Base-by-base conservation (phyloP, 2,797 vertebrate genomes). In the Kryptopterus vitreolus region DNA sequence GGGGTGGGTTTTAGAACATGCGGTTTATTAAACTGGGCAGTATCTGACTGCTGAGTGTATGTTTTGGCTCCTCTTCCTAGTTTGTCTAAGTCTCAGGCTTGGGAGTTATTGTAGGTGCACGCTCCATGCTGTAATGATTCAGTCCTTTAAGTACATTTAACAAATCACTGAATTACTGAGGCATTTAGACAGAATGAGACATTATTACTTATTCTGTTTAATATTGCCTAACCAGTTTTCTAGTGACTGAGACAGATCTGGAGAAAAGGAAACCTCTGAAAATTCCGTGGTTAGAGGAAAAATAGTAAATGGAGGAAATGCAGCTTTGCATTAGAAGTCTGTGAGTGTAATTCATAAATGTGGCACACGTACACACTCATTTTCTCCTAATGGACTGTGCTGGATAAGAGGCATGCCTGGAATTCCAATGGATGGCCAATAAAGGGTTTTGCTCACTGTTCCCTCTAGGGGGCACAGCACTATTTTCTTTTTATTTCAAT, bases 361-460 rank as follows among this genome's bases (percentile, higher is more conserved):
- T 38, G 57, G 43, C 26, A 57, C 58, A 82, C 68, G 24, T 80
- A 74, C 70, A 76, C 78, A 72, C 78, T 48, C 26, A 2, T 81
- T 83, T 74, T 63, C 50, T 48, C 57, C 55, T 83, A 83, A 85
- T 82, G 75, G 58, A 65, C 70, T 78, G 70, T 68, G 58, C 77
- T 80, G 80, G 80, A 82, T 87, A 72, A 80, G 68, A 70, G 68
- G 74, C 80, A 86, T 83, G 77, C 73, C 38, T 83, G 73, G 72
- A 83, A 82, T 88, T 86, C 85, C 81, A 83, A 65, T 81, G 74
- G 76, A 76, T 83, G 79, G 69, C 81, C 61, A 29, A 35, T 58
- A 70, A 52, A 70, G 63, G 73, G 46, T 53, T 62, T 76, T 74
- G 58, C 73, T 29, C 24, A 58, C 57, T 75, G 59, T 53, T 81